phyloP scores from a whole-genome alignment of 2,113 vertebrate species.

The Callopanchax toddi region DNA sequence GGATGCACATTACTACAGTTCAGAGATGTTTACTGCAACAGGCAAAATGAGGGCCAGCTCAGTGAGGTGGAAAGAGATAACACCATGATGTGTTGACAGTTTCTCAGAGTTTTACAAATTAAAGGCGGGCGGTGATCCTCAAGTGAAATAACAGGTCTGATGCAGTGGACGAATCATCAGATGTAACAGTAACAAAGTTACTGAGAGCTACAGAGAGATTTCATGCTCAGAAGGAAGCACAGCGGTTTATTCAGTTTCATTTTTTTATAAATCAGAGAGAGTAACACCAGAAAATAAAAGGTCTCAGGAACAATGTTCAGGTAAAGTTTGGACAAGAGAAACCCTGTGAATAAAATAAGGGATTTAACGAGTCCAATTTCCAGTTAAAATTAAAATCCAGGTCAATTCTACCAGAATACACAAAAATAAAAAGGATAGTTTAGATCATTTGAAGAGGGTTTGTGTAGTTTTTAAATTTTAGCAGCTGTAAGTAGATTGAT shows the following conservation, averaged over 20 bases:
- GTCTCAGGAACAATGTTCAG: background rate
- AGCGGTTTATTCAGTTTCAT: background rate
- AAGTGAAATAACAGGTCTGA: constrained; percentile 52
- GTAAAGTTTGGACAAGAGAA: background rate
- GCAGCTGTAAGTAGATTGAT: too few relatives aligned
- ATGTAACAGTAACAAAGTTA: constrained; percentile 10
- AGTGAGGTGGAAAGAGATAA: constrained; percentile 53
- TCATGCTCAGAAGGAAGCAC: constrained; percentile 2
- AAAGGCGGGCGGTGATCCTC: constrained; percentile 40
- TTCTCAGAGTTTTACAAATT: constrained; percentile 55
- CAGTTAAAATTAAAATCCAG: background rate
- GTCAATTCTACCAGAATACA: too few relatives aligned
- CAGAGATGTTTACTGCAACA: constrained; percentile 60
- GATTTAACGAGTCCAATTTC: background rate
- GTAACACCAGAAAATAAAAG: background rate
- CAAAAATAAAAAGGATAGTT: too few relatives aligned
- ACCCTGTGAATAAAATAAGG: background rate
- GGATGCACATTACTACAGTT: constrained; percentile 58
- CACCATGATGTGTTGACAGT: constrained; percentile 50
- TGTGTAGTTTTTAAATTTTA: too few relatives aligned
- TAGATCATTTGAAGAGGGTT: too few relatives aligned
- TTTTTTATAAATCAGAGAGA: background rate
- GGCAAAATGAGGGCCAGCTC: constrained; percentile 34
- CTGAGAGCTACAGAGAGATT: constrained; percentile 5
- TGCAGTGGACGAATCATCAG: constrained; percentile 19